phyloP scores from a whole-genome alignment of 2,113 vertebrate genomes.

The Lutjanus erythropterus region DNA sequence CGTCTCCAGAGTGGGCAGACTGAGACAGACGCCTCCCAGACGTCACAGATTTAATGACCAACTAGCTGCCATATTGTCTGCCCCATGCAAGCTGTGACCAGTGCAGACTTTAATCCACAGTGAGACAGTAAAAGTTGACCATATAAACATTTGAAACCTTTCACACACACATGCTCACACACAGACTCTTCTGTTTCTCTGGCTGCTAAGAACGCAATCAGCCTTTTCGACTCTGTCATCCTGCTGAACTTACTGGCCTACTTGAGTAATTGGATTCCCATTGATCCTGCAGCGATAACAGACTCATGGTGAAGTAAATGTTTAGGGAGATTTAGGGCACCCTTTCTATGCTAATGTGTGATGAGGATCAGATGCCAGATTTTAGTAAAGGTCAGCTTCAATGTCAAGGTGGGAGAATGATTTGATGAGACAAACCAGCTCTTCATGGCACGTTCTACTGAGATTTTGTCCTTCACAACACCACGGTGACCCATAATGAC shows the following conservation, averaged over 20 bases:
- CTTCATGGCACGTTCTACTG: background rate
- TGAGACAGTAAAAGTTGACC: background rate
- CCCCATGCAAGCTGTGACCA: background rate
- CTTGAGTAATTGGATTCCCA: conserved; percentile 75
- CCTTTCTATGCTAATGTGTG: conserved; percentile 28
- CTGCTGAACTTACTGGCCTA: conserved; percentile 59
- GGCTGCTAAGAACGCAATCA: conserved; percentile 22
- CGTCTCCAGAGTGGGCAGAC: background rate
- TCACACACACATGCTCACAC: conserved; percentile 24
- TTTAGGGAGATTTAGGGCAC: conserved; percentile 30
- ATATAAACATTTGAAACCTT: conserved; percentile 13
- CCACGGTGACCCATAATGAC: conserved; percentile 40
- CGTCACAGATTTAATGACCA: conserved; percentile 33
- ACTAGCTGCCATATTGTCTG: conserved; percentile 25
- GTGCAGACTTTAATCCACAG: conserved; percentile 3
- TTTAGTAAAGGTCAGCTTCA: conserved; percentile 66
- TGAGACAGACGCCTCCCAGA: background rate
- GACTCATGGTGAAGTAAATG: conserved; percentile 34
- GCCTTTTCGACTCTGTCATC: conserved; percentile 35
- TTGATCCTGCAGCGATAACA: conserved; percentile 58
- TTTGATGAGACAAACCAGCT: conserved; percentile 1
- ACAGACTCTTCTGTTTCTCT: background rate
- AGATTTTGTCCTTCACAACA: conserved; percentile 41
- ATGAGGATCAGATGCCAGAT: conserved; percentile 12
- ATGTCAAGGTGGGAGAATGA: conserved; percentile 43